Evolutionary conservation across 2,888 invertebrate genomes (phyloP), one percentile per base, ranked within the genome.

Genomic region (Morpho helenor): DNA sequence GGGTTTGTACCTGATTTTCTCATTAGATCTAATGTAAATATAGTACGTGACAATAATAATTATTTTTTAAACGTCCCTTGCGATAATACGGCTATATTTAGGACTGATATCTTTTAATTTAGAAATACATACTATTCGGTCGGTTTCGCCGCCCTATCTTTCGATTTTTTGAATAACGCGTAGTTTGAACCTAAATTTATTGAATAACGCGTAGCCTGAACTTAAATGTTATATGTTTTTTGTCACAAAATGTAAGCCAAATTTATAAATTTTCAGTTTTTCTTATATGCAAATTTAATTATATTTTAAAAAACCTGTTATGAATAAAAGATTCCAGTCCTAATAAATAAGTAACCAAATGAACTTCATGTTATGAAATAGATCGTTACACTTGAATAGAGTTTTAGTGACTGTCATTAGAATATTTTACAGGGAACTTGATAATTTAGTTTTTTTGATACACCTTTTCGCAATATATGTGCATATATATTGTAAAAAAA

Each of bases 1-100:
- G 99, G 99, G 98, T 97, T 93, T 91, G 93, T 87, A 89, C 84
- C 72, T 75, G 73, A 86, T 80, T 87, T 83, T 87, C 70, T 86
- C 73, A 76, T 72, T 84, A 81, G 77, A 73, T 73, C 63, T 61
- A 69, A 81, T 88, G 85, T 84, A 87, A 77, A 85, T 87, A 84
- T 79, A 82, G 77, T 73, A 57, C 23, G 71, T 67, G 60, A 68
- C 63, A 56, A 65, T 71, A 69, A 73, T 73, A 72, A 61, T 56
- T 52, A 62, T 45, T 75, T 70, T 76, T 76, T 69, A 51, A 69
- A 73, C 73, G 69, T 77, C 71, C 71, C 70, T 77, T 81, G 76
- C 73, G 69, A 66, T 49, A 60, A 60, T 57, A 64, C 59, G 59
- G 63, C 60, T 61, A 52, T 50, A 43, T 46, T 41, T 41, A 49